A percentile compares a stretch with the other conserved stretches of the same genome.
Conservation (phyloP, 23 tunicate species). For the Oikopleura dioica region DNA sequence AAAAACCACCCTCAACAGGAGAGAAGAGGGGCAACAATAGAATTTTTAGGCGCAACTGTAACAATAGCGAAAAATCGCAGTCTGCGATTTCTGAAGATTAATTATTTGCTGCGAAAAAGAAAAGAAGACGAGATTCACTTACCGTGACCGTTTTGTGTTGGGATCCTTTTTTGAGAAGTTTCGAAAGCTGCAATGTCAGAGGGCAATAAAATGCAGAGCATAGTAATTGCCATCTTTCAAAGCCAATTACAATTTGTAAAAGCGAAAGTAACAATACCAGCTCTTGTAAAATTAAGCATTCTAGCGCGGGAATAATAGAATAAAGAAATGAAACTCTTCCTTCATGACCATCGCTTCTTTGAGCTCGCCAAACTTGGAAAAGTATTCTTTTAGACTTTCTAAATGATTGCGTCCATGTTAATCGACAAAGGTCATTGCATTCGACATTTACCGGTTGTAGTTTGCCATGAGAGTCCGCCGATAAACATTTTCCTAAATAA, state of each 20-base stretch:
- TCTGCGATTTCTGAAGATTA: neutral
- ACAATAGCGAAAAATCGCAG: neutral
- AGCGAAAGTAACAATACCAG: too few species aligned
- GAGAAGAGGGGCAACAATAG: too few species aligned
- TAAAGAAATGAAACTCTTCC: too few species aligned
- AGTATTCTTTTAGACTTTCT: conserved; percentile 87
- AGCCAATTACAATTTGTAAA: too few species aligned
- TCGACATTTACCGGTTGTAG: conserved; percentile 37
- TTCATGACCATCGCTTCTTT: conserved; percentile 72
- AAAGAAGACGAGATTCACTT: neutral
- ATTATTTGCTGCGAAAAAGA: neutral
- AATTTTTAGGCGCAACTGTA: too few species aligned
- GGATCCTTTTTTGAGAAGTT: too few species aligned
- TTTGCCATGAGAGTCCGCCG: conserved; percentile 72
- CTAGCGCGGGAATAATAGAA: too few species aligned
- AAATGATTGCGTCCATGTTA: neutral
- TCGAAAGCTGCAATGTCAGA: too few species aligned
- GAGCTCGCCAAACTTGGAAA: conserved; percentile 57
- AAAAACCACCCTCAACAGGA: too few species aligned
- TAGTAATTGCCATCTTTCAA: too few species aligned
- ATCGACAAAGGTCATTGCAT: neutral
- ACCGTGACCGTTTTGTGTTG: conserved; percentile 7
- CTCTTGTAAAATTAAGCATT: too few species aligned
- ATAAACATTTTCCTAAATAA: conserved; percentile 64
- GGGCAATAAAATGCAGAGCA: too few species aligned